Evolutionary conservation across 1,140 invertebrate genomes (phyloP).

Genomic region (Dysdera silvatica): DNA sequence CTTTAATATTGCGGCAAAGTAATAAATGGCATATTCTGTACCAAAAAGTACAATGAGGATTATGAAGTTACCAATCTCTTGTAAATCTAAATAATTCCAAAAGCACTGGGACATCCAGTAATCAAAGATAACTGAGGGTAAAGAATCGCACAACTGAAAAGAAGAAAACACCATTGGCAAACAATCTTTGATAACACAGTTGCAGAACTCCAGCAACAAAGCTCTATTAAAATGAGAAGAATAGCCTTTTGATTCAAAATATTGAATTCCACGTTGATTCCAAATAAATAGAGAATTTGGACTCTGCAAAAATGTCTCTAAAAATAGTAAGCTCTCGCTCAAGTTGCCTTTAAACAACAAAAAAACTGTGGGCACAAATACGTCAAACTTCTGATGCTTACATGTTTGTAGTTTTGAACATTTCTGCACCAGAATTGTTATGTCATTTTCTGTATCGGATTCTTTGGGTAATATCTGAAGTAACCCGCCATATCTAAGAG

Average conservation of each 20-base stretch:
- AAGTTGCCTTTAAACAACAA: conserved; percentile 8
- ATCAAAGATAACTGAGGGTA: conserved; percentile 13
- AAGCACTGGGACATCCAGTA: conserved; percentile 17
- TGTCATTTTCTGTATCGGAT: too few species aligned
- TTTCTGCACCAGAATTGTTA: too few species aligned
- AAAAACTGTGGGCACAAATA: conserved; percentile 9
- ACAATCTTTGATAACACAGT: conserved; percentile 8
- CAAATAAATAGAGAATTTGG: conserved; percentile 9
- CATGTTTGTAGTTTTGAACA: too few species aligned
- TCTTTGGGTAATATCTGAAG: too few species aligned
- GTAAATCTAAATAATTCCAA: conserved; percentile 25
- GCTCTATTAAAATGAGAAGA: neutral
- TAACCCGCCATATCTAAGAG: too few species aligned
- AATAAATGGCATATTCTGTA: conserved; percentile 15
- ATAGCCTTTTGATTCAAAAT: neutral
- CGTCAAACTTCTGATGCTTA: conserved; percentile 8
- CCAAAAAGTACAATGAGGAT: conserved; percentile 4
- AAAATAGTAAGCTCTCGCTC: neutral
- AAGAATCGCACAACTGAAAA: neutral
- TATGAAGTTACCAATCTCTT: conserved; percentile 8
- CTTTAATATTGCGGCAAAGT: conserved; percentile 14
- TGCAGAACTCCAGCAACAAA: conserved; percentile 4
- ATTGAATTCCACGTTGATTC: neutral
- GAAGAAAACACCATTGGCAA: conserved; percentile 4
- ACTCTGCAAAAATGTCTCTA: conserved; percentile 7